These are phyloP conservation scores for Dermatemys mawii DNA, from an alignment of 2,113 vertebrate species.

Conservation along the genomic window DNA sequence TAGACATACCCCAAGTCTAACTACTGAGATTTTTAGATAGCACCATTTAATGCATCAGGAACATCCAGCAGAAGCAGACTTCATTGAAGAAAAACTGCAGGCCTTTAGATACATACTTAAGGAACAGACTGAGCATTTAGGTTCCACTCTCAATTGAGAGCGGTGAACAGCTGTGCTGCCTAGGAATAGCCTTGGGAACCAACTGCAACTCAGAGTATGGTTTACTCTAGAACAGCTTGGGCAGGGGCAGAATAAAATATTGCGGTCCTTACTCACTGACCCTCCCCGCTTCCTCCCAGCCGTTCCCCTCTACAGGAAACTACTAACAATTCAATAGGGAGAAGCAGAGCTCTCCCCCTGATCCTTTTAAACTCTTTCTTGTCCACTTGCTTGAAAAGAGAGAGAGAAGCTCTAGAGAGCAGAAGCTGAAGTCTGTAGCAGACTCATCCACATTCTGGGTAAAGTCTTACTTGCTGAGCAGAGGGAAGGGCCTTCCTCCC, in stretches of 20 bases:
- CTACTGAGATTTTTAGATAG: not conserved
- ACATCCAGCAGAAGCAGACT: not conserved
- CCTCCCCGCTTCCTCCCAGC: too few relatives aligned
- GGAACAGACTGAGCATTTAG: not conserved
- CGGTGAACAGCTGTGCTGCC: not conserved
- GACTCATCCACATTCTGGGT: too few relatives aligned
- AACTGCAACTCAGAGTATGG: too few relatives aligned
- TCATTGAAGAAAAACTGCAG: not conserved
- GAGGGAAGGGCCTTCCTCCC: too few relatives aligned
- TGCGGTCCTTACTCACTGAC: too few relatives aligned
- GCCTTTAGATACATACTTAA: not conserved
- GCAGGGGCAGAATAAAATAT: too few relatives aligned
- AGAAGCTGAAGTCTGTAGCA: too few relatives aligned
- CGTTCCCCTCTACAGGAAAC: too few relatives aligned
- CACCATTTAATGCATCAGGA: not conserved
- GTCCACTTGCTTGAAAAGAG: not conserved
- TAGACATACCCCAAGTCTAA: slow-evolving; percentile 8
- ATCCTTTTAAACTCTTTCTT: not conserved
- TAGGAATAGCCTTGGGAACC: too few relatives aligned
- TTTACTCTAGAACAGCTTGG: too few relatives aligned
- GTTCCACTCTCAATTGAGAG: not conserved
- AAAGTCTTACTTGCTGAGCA: too few relatives aligned
- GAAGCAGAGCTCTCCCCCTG: too few relatives aligned
- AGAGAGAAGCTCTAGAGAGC: not conserved
- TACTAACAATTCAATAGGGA: not conserved